Conservation (phyloP, 2,797 vertebrate species). For the Sylvilagus floridanus region DNA sequence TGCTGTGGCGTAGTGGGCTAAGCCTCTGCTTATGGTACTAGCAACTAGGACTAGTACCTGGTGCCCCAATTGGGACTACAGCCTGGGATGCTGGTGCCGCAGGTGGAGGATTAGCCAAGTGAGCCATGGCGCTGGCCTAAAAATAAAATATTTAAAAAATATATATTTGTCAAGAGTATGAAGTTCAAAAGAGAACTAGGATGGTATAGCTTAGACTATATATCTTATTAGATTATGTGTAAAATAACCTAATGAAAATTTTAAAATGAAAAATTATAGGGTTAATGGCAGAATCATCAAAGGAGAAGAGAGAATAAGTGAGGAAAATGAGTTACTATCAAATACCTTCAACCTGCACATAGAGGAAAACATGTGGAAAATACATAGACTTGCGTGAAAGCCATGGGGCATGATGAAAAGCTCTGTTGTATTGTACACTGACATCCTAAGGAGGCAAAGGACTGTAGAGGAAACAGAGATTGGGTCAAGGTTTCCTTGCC, state of each 20-base stretch:
- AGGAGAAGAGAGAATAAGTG: neutral
- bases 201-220: neutral
- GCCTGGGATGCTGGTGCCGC: no score
- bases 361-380: neutral
- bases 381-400: neutral
- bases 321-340: neutral
- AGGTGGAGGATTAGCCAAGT: no score
- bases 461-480: neutral
- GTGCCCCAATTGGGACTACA: no score
- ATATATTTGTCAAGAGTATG: neutral
- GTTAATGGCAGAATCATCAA: neutral
- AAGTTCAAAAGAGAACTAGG: neutral
- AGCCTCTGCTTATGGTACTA: no score
- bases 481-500: neutral
- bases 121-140: no score
- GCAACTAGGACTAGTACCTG: no score
- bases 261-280: neutral
- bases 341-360: neutral
- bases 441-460: neutral
- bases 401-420: neutral
- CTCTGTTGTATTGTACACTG: neutral
- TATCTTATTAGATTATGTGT: neutral
- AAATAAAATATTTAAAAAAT: no score
- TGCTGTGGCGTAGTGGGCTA: no score
- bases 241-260: slow-evolving; percentile 31